Conservation (phyloP, 2,888 invertebrate species). For the Drosophila incognita region DNA sequence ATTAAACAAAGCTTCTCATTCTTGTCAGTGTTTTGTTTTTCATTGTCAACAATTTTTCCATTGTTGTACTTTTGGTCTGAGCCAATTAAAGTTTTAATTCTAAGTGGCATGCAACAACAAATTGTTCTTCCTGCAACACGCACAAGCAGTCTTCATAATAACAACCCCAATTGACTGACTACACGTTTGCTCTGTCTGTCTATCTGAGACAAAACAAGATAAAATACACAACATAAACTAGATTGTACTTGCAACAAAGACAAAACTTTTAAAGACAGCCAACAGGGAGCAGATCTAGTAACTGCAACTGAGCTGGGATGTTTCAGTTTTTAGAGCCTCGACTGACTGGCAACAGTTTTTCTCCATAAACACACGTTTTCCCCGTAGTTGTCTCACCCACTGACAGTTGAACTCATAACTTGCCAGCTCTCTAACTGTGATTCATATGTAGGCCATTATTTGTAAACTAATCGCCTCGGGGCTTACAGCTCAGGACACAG, state of each 20-base stretch:
- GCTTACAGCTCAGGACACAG: not conserved
- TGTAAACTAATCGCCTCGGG: conserved; percentile 36
- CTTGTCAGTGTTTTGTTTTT: conserved; percentile 11
- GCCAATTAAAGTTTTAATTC: conserved; percentile 70
- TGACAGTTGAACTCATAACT: conserved; percentile 49
- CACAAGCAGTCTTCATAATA: conserved; percentile 32
- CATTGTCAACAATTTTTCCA: conserved; percentile 34
- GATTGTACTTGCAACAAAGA: conserved; percentile 43
- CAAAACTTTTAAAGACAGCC: conserved; percentile 40
- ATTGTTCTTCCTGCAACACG: conserved; percentile 60
- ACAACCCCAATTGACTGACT: conserved; percentile 41
- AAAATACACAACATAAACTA: conserved; percentile 38
- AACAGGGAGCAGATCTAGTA: conserved; percentile 9
- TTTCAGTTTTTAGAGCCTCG: conserved; percentile 4
- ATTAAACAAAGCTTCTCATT: conserved; percentile 14
- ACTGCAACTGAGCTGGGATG: not conserved
- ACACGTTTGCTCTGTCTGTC: conserved; percentile 13
- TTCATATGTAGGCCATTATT: conserved; percentile 58
- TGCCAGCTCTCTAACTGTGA: conserved; percentile 49
- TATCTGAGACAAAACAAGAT: conserved; percentile 10
- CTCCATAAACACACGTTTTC: conserved; percentile 59
- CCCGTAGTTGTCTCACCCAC: conserved; percentile 32
- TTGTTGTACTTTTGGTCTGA: conserved; percentile 22
- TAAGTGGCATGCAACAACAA: conserved; percentile 62
- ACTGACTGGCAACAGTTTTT: conserved; percentile 45